phyloP scores from a whole-genome alignment of 2,113 vertebrate species.

The Cinclus mexicanus region DNA sequence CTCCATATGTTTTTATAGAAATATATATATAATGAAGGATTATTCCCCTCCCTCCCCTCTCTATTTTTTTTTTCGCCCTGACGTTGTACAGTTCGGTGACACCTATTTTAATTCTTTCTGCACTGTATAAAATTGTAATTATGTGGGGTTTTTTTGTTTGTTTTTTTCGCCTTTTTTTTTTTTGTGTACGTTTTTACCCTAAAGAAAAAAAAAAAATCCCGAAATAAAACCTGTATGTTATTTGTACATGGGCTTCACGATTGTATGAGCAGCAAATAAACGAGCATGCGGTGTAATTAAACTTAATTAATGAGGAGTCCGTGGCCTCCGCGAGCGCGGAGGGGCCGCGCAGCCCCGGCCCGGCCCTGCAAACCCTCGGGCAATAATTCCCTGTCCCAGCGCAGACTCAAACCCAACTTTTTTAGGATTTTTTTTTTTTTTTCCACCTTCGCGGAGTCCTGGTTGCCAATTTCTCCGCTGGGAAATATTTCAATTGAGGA shows the following conservation, averaged over 20 bases:
- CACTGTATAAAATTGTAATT: conserved; percentile 92
- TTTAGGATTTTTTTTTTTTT: neutral
- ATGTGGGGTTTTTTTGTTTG: conserved; percentile 35
- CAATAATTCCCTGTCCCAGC: neutral
- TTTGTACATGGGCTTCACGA: conserved; percentile 76
- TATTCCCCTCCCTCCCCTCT: conserved; percentile 27
- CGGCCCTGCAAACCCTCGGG: neutral
- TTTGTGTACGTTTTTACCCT: conserved; percentile 75
- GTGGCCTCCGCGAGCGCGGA: neutral
- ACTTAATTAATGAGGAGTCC: conserved; percentile 10
- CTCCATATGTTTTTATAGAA: conserved; percentile 79
- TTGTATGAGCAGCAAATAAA: conserved; percentile 73
- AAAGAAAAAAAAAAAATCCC: conserved; percentile 70
- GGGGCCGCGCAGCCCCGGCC: neutral
- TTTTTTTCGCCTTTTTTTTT: conserved; percentile 60
- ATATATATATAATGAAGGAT: conserved; percentile 83
- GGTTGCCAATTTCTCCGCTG: neutral
- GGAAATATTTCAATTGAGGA: neutral
- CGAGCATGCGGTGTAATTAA: conserved; percentile 19
- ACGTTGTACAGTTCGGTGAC: conserved; percentile 72
- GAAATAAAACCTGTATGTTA: conserved; percentile 86
- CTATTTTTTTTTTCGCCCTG: conserved; percentile 31
- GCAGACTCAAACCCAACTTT: neutral
- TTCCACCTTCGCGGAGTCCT: neutral
- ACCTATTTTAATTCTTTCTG: conserved; percentile 82